A percentile compares a stretch with the other conserved stretches of the same genome.
phyloP scores from a whole-genome alignment of 2,797 vertebrate genomes.

The Sciurus carolinensis region DNA sequence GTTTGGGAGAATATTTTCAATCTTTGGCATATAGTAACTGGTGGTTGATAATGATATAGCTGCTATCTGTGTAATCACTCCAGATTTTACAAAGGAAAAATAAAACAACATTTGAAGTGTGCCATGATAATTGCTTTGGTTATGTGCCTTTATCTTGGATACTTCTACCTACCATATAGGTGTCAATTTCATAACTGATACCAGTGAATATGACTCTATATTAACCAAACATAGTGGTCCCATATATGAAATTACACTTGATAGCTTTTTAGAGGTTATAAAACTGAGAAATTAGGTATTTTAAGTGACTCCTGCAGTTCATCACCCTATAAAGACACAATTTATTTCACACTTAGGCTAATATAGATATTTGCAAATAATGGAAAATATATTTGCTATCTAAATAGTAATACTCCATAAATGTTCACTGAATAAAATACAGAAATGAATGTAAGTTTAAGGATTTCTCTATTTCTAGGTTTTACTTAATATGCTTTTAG shows the following conservation, averaged over 20 bases:
- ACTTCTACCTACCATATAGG: background rate
- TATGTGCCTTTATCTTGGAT: slow-evolving; percentile 38
- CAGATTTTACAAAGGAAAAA: slow-evolving; percentile 64
- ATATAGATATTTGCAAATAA: background rate
- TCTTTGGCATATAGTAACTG: slow-evolving; percentile 30
- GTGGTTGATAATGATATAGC: slow-evolving; percentile 7
- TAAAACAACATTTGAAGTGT: slow-evolving; percentile 8
- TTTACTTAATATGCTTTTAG: slow-evolving; percentile 58
- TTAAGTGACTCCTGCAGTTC: background rate
- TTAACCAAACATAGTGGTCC: background rate
- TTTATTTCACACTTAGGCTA: background rate
- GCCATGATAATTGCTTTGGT: background rate
- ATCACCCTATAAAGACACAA: background rate
- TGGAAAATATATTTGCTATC: background rate
- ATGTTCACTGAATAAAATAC: slow-evolving; percentile 13
- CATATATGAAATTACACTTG: background rate
- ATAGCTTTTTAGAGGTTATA: background rate
- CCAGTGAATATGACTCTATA: background rate
- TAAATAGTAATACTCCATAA: slow-evolving; percentile 13
- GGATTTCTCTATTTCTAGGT: slow-evolving; percentile 30
- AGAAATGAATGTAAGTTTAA: slow-evolving; percentile 21
- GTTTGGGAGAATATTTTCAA: slow-evolving; percentile 51
- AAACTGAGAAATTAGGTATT: background rate
- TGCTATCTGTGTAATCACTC: slow-evolving; percentile 52
- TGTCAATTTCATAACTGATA: slow-evolving; percentile 24